Evolutionary conservation across 2,113 vertebrate genomes (phyloP).

Genomic region (human): GRCh38 chr7:29097501-29098000

Average conservation of each 20-base stretch:
- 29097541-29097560: too few species aligned
- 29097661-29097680: too few species aligned
- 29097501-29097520: too few species aligned
- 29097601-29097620: too few species aligned
- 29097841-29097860: neutral
- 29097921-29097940: neutral
- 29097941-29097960: fast-evolving
- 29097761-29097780: neutral
- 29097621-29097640: too few species aligned
- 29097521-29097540: too few species aligned
- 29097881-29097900: neutral
- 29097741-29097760: neutral
- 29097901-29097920: neutral
- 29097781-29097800: neutral
- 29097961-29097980: neutral
- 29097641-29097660: too few species aligned
- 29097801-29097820: neutral
- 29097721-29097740: neutral
- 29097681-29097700: too few species aligned
- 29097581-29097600: too few species aligned
- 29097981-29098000: neutral
- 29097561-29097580: too few species aligned
- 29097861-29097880: neutral
- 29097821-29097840: neutral
- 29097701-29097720: neutral